Evolutionary conservation across 2,888 invertebrate species (phyloP), one percentile per base, ranked within the genome.

Genomic region (Athalia cordata): DNA sequence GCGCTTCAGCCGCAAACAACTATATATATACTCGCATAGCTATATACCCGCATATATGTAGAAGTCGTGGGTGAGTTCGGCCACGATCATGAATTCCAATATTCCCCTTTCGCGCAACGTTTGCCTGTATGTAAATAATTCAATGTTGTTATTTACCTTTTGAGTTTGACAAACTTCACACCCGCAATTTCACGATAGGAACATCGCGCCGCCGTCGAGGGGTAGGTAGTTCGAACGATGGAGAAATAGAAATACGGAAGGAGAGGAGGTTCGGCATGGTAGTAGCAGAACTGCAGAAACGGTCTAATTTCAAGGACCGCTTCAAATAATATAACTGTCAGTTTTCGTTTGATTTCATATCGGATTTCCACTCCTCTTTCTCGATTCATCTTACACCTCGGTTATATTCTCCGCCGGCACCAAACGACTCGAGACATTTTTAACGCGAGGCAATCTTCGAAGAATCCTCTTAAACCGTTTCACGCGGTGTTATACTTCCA

Each of bases 381-480:
- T 8, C 47, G 13, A 72, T 29, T 15, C 29, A 6, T 59, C 59
- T 47, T 59, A 59, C 72, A 47, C 11, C 45, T n/a, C 47, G 72
- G n/a, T 47, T 59, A 7, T 45, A 7, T 43, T 13, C 13, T 43
- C 13, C 7, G 29, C 29, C 29, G 29, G 29, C 29, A 29, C 29
- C 29, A 2, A 29, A 29, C 29, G 29, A 29, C 29, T 59, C 13
- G 59, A 45, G 57, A 72, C 59, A 72, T 45, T 72, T 72, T 72
- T 59, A 72, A 72, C 72, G 72, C 29, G 29, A 29, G 29, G 72
- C 13, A 47, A 72, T 72, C 57, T 72, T 45, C 45, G 59, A 13
- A 59, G 11, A 72, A 72, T 72, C 72, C 72, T 47, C 72, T 70
- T 72, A 57, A 72, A 59, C 72, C 59, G 72, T 49, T 72, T 45